phyloP scores from a whole-genome alignment of 1,140 invertebrate genomes.

The Mya arenaria region DNA sequence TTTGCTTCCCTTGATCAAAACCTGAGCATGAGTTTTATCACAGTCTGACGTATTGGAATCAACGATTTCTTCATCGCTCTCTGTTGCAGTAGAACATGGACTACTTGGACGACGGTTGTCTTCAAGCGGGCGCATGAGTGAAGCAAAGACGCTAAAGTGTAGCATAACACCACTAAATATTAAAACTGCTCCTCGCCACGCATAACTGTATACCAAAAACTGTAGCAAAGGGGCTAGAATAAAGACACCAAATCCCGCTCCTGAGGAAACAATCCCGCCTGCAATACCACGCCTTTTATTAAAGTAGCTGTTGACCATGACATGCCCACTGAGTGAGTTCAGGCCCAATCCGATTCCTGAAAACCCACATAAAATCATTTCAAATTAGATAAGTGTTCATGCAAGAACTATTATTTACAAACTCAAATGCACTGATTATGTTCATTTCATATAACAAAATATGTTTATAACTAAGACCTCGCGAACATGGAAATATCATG shows the following conservation, averaged over 20 bases:
- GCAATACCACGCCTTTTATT: slow-evolving; percentile 92
- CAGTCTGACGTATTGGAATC: too few relatives aligned
- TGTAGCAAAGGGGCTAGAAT: slow-evolving; percentile 73
- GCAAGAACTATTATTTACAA: too few relatives aligned
- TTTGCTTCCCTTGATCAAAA: too few relatives aligned
- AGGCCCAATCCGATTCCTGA: slow-evolving; percentile 92
- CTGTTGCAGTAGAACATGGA: too few relatives aligned
- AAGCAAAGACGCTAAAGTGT: slow-evolving; percentile 24
- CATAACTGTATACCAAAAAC: slow-evolving; percentile 9
- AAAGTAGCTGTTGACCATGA: slow-evolving; percentile 94
- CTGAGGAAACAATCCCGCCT: slow-evolving; percentile 93
- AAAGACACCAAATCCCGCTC: slow-evolving; percentile 93
- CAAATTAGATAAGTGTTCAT: too few relatives aligned
- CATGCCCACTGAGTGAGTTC: slow-evolving; percentile 93
- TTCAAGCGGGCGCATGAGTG: slow-evolving; percentile 15
- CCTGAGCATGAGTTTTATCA: too few relatives aligned
- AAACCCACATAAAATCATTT: neutral
- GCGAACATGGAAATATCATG: too few relatives aligned
- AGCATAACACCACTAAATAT: slow-evolving; percentile 24
- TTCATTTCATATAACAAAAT: neutral
- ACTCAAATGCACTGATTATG: too few relatives aligned
- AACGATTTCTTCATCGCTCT: too few relatives aligned
- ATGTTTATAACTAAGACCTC: neutral
- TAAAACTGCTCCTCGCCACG: slow-evolving; percentile 21
- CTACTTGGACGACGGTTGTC: too few relatives aligned